Evolutionary conservation across 2,888 invertebrate species (phyloP), one percentile per base, ranked within the genome.

Genomic region (Hanleya hanleyi): DNA sequence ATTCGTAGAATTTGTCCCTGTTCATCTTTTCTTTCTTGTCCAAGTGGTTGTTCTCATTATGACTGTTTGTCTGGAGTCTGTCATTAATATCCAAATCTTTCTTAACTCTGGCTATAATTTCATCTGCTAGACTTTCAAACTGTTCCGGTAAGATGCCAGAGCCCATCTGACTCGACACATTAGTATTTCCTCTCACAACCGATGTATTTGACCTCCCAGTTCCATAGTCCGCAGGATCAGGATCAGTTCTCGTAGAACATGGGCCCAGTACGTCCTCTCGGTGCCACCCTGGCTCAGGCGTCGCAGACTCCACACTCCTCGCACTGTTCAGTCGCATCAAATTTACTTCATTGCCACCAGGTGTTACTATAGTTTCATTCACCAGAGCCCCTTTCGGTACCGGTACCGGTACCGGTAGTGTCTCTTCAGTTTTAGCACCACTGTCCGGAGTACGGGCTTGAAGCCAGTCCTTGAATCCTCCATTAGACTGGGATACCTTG

Each of bases 71-170:
- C 26, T 67, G 41, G 33, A 32, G 15, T 41, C 61, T 68, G 41
- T 38, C 29, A 38, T 51, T 18, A 29, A 76, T 47, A 67, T 75
- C 71, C 65, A 84, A 49, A 67, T 82, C 82, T 37, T 79, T 77
- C 76, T 80, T 82, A 12, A 83, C 84, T 49, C 76, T 74, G 9
- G 80, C 73, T 37, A 84, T 80, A 49, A 85, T 84, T 69, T 73
- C 75, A 74, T 84, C 82, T n/a, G 85, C 84, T 38, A 77, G 71
- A 9, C 79, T 69, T 72, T 83, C 81, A 81, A 81, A 83, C 38
- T 83, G 77, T 64, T 83, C 75, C 36, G 15, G 26, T 62, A 15
- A 29, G 35, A 18, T 41, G 18, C n/a, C 9, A 57, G 15, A 22
- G 15, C 32, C 66, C 15, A 15, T 29, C 32, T 32, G 15, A 18